phyloP scores from a whole-genome alignment of 2,888 invertebrate genomes.

The Idaea aversata region DNA sequence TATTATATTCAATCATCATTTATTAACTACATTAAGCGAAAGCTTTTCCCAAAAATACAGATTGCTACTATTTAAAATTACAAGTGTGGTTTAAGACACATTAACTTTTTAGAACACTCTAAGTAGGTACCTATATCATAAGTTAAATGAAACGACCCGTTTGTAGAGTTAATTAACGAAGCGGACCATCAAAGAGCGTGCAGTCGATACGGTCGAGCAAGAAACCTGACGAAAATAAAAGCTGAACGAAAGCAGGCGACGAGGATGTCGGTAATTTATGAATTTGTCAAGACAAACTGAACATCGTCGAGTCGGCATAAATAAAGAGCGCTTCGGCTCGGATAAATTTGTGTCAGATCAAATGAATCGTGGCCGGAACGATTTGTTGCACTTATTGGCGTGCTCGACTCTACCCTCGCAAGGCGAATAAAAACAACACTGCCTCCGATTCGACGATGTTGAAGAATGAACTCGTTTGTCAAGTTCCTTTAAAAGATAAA shows the following conservation, averaged over 20 bases:
- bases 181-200: slow-evolving; percentile 61
- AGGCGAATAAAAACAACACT: slow-evolving; percentile 41
- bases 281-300: slow-evolving; percentile 79
- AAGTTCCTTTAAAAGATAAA: slow-evolving; percentile 40
- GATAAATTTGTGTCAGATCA: slow-evolving; percentile 80
- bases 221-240: slow-evolving; percentile 71
- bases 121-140: slow-evolving; percentile 13
- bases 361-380: slow-evolving; percentile 70
- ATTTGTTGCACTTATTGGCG: slow-evolving; percentile 73
- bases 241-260: slow-evolving; percentile 54
- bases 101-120: slow-evolving; percentile 16
- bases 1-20: too few species aligned
- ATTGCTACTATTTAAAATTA: not conserved
- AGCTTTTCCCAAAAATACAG: too few species aligned
- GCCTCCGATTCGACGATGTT: slow-evolving; percentile 32
- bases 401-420: slow-evolving; percentile 43
- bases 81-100: slow-evolving; percentile 4
- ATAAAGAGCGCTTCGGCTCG: slow-evolving; percentile 70
- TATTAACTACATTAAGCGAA: too few species aligned
- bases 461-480: slow-evolving; percentile 48
- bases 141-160: slow-evolving; percentile 28
- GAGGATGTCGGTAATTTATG: slow-evolving; percentile 81
- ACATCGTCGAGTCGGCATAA: slow-evolving; percentile 66
- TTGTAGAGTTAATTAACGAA: slow-evolving; percentile 50
- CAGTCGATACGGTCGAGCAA: slow-evolving; percentile 65